Evolutionary conservation across 92 coral and sea anemone genomes (phyloP), one percentile per base, ranked within the genome.

Genomic region (Parazoanthus darwini): DNA sequence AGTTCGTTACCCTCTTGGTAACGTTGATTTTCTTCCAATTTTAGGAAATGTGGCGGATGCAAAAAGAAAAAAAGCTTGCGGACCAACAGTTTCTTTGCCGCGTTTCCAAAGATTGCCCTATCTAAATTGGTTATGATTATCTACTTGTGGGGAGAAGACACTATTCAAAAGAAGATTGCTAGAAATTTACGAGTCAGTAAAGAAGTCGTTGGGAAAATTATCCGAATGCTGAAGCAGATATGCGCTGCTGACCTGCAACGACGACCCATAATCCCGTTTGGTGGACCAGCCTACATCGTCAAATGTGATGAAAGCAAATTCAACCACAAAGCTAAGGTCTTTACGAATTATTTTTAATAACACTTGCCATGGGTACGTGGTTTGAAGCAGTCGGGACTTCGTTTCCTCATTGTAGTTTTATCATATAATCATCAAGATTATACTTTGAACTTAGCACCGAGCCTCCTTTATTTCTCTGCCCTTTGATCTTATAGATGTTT

Each of bases 21-120:
- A 29, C 33, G 33, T 29, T 29, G 33, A 29, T 29, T 29, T 29
- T 29, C 33, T 29, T 29, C 33, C 33, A 29, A 29, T 33, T 48
- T 16, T 78, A 86, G 89, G 89, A 79, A 84, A n/a, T 86, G 89
- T 71, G 39, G 75, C 13, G 83, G 83, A 50, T 86, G 89, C 58
- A 1, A 20, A 6, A 86, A 86, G 42, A 77, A 22, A 44, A 86
- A 56, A 56, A 86, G 63, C 73, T 38, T 86, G 51, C 76, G 89
- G 0, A 86, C 83, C 37, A 77, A 77, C 66, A 86, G 83, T 38
- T 86, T 77, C 15, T 86, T 86, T 9, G 84, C 77, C 6, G 84
- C 68, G 33, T 86, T 86, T 20, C 84, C 82, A 39, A 77, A 29
- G 33, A 29, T 29, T 29, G 33, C 33, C 0, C 33, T 29, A 29